Evolutionary conservation across 37 sponge, comb jelly and placozoan species (phyloP), one percentile per base, ranked within the genome.

Genomic region (Halichondria panicea): DNA sequence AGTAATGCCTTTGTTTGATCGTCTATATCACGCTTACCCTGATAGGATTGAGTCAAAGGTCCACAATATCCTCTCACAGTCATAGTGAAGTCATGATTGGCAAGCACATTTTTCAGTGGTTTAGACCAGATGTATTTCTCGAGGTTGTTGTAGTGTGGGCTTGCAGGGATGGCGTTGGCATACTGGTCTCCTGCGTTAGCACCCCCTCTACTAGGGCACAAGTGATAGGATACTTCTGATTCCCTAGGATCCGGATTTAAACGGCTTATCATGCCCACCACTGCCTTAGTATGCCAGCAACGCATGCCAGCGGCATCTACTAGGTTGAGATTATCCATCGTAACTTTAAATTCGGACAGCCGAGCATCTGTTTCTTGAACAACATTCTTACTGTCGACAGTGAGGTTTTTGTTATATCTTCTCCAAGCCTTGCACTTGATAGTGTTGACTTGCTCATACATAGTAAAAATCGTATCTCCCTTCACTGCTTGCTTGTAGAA

Each of bases 181-280:
- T 7, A 31, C 31, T 25, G 4, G 9, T 13, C 34, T 9, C 53
- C 48, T 25, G 70, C 70, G 24, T 69, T 69, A 6, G 52, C 70
- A 12, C 70, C 70, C 12, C 30, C 70, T 9, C 9, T 28, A 69
- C 70, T 69, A 45, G 70, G 52, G 9, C 7, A 27, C 5, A 69
- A 31, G 25, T 69, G 70, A 24, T 28, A 69, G 9, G 70, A 69
- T 12, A 69, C 53, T 44, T 48, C 52, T 48, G 52, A 48, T 11
- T 48, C 52, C 15, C 15, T 15, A 48, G 52, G 13, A 18, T 48
- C 15, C 11, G 13, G 13, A 11, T 48, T 48, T 11, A 18, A 48
- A 18, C 52, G 52, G 13, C 15, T 48, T 48, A 48, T 48, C 52
- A 48, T 48, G 15, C 52, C 52, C 11, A 15, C 15, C 13, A 48